Percentiles rank a stretch among this genome's conserved stretches.
These are phyloP conservation scores for Prolemur simus DNA, from an alignment of 2,113 vertebrate species.

Conservation along the genomic window DNA sequence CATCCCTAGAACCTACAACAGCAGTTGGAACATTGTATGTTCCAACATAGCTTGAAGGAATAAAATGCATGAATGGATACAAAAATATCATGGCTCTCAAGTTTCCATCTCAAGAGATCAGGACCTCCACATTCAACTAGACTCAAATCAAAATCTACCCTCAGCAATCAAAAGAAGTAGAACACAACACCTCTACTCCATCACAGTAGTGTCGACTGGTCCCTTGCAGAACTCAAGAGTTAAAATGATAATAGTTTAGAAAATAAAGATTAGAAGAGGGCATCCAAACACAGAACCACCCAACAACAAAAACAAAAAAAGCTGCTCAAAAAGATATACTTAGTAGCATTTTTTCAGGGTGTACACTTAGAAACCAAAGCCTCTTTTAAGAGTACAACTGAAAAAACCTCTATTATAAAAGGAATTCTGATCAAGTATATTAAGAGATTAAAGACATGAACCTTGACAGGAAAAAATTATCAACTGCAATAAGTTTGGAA, in stretches of 20 bases:
- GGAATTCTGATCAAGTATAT: not conserved
- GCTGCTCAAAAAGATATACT: not conserved
- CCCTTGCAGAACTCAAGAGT: not conserved
- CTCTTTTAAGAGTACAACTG: not conserved
- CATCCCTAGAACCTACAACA: not conserved
- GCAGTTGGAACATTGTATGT: not conserved
- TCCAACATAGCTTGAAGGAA: not conserved
- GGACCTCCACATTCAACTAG: not conserved
- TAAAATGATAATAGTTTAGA: not conserved
- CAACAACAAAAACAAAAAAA: not conserved
- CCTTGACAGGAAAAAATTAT: not conserved
- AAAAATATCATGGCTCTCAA: not conserved
- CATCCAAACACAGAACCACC: not conserved
- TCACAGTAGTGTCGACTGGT: not conserved
- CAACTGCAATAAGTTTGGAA: conserved; percentile 1
- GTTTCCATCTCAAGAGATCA: not conserved
- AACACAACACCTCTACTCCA: not conserved
- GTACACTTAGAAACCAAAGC: not conserved
- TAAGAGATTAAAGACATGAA: not conserved
- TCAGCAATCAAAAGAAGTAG: not conserved
- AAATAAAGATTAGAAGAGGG: not conserved
- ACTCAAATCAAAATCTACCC: not conserved
- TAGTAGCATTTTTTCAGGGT: not conserved
- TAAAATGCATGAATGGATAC: not conserved
- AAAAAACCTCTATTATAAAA: not conserved